A percentile compares a stretch with the other conserved stretches of the same genome.
These are phyloP conservation scores for Platalea minor DNA, from an alignment of 2,797 vertebrate species.

Conservation along the genomic window DNA sequence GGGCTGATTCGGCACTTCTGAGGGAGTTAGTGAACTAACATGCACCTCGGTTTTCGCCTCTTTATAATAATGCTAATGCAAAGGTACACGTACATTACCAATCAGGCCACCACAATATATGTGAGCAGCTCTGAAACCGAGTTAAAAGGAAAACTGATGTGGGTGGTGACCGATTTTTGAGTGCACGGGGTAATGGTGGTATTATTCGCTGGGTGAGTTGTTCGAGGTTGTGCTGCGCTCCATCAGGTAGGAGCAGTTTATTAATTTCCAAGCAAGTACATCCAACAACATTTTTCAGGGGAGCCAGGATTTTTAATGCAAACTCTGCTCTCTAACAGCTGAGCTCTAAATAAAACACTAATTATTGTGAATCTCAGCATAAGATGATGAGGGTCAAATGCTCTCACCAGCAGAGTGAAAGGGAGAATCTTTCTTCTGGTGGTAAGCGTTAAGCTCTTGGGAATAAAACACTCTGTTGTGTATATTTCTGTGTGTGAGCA, in stretches of 20 bases:
- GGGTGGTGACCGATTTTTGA: not conserved
- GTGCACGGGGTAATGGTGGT: fast-evolving
- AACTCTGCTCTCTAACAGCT: not conserved
- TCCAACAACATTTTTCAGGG: not conserved
- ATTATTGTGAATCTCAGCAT: not conserved
- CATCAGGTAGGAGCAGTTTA: not conserved
- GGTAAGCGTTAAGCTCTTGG: not conserved
- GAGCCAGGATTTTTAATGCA: not conserved
- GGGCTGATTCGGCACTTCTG: fast-evolving
- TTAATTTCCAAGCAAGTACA: not conserved
- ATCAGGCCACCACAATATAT: not conserved
- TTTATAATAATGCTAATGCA: not conserved
- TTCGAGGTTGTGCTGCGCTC: not conserved
- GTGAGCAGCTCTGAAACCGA: not conserved
- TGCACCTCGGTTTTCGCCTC: not conserved
- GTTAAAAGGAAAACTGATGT: not conserved
- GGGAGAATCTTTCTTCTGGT: not conserved
- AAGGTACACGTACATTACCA: not conserved
- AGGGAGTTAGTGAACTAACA: not conserved
- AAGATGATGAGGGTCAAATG: not conserved
- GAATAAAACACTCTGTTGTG: not conserved
- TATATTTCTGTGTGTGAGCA: not conserved
- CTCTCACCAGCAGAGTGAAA: not conserved
- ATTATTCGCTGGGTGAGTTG: not conserved
- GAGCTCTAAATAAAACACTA: not conserved